phyloP scores from a whole-genome alignment of 1,140 invertebrate species.

The Dryas iulia region DNA sequence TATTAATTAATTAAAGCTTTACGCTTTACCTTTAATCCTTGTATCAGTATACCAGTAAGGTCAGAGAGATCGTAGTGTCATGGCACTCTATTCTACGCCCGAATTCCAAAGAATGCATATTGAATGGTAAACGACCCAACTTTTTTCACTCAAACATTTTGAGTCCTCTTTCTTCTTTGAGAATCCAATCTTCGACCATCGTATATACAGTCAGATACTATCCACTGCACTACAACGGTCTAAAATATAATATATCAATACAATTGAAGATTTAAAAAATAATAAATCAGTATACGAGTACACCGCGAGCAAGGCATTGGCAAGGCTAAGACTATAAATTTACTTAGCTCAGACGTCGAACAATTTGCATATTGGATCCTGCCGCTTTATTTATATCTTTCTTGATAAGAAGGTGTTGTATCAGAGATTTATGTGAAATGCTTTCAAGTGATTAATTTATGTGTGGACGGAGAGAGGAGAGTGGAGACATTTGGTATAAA shows the following conservation, averaged over 20 bases:
- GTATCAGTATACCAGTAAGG: no score
- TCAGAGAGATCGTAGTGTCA: no score
- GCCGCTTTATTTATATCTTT: not conserved
- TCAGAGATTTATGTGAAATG: not conserved
- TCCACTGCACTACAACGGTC: not conserved
- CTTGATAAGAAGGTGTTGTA: not conserved
- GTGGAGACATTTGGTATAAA: no score
- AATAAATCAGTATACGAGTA: not conserved
- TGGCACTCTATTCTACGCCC: no score
- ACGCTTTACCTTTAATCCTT: no score
- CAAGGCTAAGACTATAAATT: not conserved
- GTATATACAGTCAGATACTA: not conserved
- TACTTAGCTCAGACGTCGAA: not conserved
- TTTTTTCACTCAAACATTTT: no score
- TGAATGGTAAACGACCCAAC: no score
- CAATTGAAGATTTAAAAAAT: not conserved
- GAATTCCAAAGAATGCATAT: no score
- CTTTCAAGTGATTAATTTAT: no score
- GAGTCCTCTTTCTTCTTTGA: no score
- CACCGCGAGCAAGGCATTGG: not conserved
- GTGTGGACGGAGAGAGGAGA: no score
- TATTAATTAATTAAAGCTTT: no score
- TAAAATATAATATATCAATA: not conserved
- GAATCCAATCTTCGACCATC: not conserved
- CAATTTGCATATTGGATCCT: not conserved